These are phyloP conservation scores for Homalodisca vitripennis DNA, from an alignment of 1,140 invertebrate genomes.

Conservation along the genomic window DNA sequence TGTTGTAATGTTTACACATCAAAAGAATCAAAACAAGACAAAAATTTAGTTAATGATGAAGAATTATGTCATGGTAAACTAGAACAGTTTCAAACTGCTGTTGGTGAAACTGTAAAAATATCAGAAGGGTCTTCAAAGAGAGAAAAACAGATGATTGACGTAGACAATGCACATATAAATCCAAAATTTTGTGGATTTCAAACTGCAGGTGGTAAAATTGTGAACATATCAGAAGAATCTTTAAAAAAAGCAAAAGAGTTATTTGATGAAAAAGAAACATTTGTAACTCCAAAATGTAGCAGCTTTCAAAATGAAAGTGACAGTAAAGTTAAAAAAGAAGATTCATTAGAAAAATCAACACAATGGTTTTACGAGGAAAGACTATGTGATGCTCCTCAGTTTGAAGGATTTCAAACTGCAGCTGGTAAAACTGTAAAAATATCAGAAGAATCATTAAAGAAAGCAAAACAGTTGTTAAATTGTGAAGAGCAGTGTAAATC, in stretches of 20 bases:
- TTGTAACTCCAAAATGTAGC: background rate
- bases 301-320: conserved; percentile 45
- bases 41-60: conserved; percentile 24
- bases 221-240: conserved; percentile 32
- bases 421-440: conserved; percentile 37
- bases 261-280: conserved; percentile 3
- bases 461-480: conserved; percentile 23
- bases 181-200: conserved; percentile 40
- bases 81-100: conserved; percentile 47
- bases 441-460: conserved; percentile 34
- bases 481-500: conserved; percentile 35
- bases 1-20: conserved; percentile 47
- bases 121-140: conserved; percentile 33
- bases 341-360: conserved; percentile 28
- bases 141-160: background rate
- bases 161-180: background rate
- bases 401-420: conserved; percentile 29
- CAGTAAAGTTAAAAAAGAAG: conserved; percentile 25
- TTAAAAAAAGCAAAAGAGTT: conserved; percentile 31
- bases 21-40: conserved; percentile 41
- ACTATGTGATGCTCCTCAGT: background rate
- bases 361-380: conserved; percentile 34
- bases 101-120: conserved; percentile 42
- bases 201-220: conserved; percentile 40
- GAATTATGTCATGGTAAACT: conserved; percentile 15